These are phyloP conservation scores for Ctenopoma multispine DNA, from an alignment of 2,797 vertebrate genomes.

Conservation along the genomic window DNA sequence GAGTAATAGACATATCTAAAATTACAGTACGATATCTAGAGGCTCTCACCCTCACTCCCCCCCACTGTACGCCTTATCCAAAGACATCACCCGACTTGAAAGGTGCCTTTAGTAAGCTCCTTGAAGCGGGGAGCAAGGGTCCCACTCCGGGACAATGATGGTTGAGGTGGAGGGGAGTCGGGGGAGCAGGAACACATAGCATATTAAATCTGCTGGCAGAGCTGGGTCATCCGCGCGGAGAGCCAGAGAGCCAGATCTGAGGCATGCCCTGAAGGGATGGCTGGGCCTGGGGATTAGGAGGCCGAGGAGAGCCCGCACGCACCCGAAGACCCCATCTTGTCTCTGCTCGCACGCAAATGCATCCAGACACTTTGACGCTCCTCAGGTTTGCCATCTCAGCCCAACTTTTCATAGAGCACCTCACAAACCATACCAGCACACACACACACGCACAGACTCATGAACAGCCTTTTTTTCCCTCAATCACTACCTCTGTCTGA, in stretches of 20 bases:
- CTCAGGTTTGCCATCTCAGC: conserved; percentile 87
- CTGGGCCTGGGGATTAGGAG: conserved; percentile 99
- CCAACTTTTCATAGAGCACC: conserved; percentile 86
- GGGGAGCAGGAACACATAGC: conserved; percentile 95
- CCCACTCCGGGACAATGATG: conserved; percentile 85
- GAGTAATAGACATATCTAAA: conserved; percentile 72
- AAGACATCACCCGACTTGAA: conserved; percentile 83
- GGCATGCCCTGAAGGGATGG: conserved; percentile 99
- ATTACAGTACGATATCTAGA: conserved; percentile 63
- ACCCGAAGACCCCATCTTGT: conserved; percentile 94
- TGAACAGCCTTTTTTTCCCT: conserved; percentile 46
- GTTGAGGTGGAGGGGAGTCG: conserved; percentile 90
- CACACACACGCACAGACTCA: conserved; percentile 46
- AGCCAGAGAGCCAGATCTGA: conserved; percentile 93
- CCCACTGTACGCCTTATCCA: conserved; percentile 62
- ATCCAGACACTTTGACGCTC: conserved; percentile 94
- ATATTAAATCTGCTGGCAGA: conserved; percentile 98
- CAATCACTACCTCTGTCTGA: conserved; percentile 72
- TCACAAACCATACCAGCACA: conserved; percentile 31
- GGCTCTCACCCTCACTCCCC: conserved; percentile 34
- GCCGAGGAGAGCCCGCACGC: conserved; percentile 91
- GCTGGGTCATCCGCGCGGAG: conserved; percentile 78
- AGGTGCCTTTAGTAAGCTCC: conserved; percentile 91
- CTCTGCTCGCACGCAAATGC: conserved; percentile 96
- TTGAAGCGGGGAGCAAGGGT: conserved; percentile 89